A percentile compares a stretch with the other conserved stretches of the same genome.
Conservation (phyloP, 2,797 vertebrate genomes). For the Pangasius djambal region DNA sequence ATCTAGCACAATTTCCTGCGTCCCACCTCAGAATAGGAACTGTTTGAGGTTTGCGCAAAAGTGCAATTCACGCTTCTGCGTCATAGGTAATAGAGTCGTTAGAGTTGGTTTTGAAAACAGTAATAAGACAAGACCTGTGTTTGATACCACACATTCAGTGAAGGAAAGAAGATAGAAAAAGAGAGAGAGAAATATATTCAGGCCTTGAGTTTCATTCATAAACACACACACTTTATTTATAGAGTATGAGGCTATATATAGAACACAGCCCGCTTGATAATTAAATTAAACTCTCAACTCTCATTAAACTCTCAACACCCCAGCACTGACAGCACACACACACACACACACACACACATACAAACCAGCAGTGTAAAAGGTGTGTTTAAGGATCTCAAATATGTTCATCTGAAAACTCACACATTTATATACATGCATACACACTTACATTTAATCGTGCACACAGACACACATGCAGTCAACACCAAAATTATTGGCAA, state of each 20-base stretch:
- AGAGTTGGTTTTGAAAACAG: not conserved
- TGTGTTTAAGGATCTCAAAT: not conserved
- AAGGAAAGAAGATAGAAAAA: not conserved
- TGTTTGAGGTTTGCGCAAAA: not conserved
- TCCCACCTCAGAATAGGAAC: not conserved
- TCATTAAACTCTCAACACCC: constrained; percentile 1
- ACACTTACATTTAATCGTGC: not conserved
- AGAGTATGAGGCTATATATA: not conserved
- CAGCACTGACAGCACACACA: not conserved
- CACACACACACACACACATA: not conserved
- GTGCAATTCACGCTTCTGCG: not conserved
- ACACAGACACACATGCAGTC: not conserved
- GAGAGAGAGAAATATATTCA: not conserved
- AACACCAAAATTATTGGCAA: not conserved
- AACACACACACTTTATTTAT: constrained; percentile 12
- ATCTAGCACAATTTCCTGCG: not conserved
- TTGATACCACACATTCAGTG: not conserved
- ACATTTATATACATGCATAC: not conserved
- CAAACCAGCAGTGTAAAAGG: not conserved
- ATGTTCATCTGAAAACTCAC: not conserved
- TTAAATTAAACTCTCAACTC: constrained; percentile 17
- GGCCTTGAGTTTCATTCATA: constrained; percentile 1
- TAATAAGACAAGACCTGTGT: not conserved
- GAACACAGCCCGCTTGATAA: constrained; percentile 2
- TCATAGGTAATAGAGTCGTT: not conserved